phyloP scores from a whole-genome alignment of 2,113 vertebrate genomes.

The Orthonyx spaldingii region DNA sequence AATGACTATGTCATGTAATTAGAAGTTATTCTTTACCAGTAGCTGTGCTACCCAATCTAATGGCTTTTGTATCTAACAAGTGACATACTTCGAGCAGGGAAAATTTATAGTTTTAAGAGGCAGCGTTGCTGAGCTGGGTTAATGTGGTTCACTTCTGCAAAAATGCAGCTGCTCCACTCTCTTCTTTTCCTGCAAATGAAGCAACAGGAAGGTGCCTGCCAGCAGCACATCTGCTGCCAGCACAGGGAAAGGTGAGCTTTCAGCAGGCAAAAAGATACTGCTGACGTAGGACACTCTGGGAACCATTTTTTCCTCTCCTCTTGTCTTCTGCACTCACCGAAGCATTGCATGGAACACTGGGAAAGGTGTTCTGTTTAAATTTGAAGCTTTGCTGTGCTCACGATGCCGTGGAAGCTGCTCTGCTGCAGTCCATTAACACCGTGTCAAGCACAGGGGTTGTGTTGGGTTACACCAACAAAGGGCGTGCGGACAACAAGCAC shows the following conservation, averaged over 20 bases:
- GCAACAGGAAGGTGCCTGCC: background rate
- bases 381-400: background rate
- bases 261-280: background rate
- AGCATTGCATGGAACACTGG: background rate
- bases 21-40: background rate
- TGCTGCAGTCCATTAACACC: background rate
- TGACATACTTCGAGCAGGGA: background rate
- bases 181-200: background rate
- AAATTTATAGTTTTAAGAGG: background rate
- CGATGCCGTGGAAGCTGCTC: background rate
- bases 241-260: background rate
- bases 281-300: rapidly evolving
- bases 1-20: background rate
- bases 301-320: background rate
- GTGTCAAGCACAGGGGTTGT: rapidly evolving
- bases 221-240: background rate
- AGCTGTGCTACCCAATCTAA: background rate
- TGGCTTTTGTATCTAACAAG: background rate
- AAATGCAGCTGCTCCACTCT: background rate
- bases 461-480: background rate
- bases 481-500: background rate
- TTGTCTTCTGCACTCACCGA: background rate
- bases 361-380: background rate
- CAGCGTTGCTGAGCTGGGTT: rapidly evolving
- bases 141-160: background rate